Conservation (phyloP, 2,797 vertebrate species). For the Hoplostethus atlanticus region DNA sequence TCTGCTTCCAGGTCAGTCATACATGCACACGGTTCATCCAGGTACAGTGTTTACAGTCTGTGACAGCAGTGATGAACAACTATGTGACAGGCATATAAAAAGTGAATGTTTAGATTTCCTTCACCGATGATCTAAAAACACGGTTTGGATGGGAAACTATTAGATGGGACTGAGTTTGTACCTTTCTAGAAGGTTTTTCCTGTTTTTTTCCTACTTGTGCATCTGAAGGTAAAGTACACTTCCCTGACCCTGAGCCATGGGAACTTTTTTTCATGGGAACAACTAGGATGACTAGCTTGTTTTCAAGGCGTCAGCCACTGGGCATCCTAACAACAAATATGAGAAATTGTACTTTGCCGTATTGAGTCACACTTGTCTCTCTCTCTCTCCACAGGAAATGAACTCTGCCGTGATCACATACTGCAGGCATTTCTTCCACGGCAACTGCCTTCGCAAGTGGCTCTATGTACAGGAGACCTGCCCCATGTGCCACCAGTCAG, state of each 20-base stretch:
- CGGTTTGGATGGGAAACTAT: background rate
- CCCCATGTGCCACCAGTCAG: conserved; percentile 88
- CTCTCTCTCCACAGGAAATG: conserved; percentile 84
- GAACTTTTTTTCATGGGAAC: conserved; percentile 8
- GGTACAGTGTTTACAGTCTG: background rate
- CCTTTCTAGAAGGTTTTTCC: conserved; percentile 8
- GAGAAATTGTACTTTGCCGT: background rate
- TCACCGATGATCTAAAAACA: background rate
- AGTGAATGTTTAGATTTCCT: background rate
- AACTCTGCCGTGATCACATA: conserved; percentile 86
- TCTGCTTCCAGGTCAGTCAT: conserved; percentile 90
- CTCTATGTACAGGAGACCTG: conserved; percentile 91
- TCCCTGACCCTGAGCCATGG: background rate
- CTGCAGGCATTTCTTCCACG: conserved; percentile 90
- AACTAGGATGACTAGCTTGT: background rate
- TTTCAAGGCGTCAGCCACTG: background rate
- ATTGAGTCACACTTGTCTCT: background rate
- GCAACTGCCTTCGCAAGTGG: conserved; percentile 89
- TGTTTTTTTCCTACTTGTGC: conserved; percentile 34
- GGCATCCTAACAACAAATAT: background rate
- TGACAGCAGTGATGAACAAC: background rate
- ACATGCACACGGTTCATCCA: too few species aligned
- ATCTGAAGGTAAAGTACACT: background rate
- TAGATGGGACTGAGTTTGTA: too few species aligned
- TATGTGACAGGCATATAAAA: background rate